A percentile compares a stretch with the other conserved stretches of the same genome.
phyloP scores from a whole-genome alignment of 2,888 invertebrate species.

The Quadroppia sp. region DNA sequence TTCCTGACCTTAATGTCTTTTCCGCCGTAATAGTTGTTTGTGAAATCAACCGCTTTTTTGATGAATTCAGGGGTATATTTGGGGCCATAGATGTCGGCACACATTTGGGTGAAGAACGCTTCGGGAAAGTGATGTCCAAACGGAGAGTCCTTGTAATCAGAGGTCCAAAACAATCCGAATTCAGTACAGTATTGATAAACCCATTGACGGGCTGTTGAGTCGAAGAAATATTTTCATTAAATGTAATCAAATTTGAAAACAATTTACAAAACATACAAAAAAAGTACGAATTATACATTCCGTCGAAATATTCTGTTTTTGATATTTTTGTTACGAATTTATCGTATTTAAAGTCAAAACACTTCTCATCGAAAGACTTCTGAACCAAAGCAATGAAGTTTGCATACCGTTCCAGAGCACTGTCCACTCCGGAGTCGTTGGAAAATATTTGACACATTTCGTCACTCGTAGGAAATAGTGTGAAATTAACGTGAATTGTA shows the following conservation, averaged over 20 bases:
- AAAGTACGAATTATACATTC: conserved; percentile 63
- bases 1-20: conserved; percentile 65
- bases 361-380: conserved; percentile 64
- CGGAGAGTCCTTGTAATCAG: conserved; percentile 61
- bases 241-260: conserved; percentile 26
- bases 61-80: conserved; percentile 62
- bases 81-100: conserved; percentile 65
- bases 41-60: conserved; percentile 62
- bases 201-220: conserved; percentile 78
- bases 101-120: conserved; percentile 73
- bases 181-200: conserved; percentile 92
- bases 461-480: too few relatives aligned
- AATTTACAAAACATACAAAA: conserved; percentile 58
- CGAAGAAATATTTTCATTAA: too few relatives aligned
- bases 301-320: too few relatives aligned
- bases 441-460: conserved; percentile 74
- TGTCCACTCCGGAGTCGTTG: conserved; percentile 30
- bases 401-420: conserved; percentile 65
- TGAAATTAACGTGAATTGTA: conserved; percentile 67
- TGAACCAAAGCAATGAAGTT: conserved; percentile 68
- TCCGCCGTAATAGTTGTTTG: conserved; percentile 71
- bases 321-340: conserved; percentile 67
- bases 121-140: conserved; percentile 73
- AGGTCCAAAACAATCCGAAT: conserved; percentile 91
- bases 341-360: conserved; percentile 76